A percentile compares a stretch with the other conserved stretches of the same genome.
phyloP scores from a whole-genome alignment of 2,888 invertebrate species.

The Scrobipalpa atriplicella region DNA sequence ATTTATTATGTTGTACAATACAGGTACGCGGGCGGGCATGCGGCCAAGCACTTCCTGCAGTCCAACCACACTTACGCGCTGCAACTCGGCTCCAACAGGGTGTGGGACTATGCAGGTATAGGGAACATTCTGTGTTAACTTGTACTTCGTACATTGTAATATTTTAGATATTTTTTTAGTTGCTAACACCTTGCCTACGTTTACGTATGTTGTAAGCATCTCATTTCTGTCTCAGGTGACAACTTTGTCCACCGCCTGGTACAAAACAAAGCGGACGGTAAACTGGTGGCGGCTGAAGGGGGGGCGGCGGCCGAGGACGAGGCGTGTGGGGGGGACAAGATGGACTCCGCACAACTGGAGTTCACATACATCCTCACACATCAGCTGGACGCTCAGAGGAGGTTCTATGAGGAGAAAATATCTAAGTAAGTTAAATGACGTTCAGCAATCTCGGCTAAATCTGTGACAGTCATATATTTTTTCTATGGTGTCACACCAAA shows the following conservation, averaged over 20 bases:
- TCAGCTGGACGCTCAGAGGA: slow-evolving; percentile 97
- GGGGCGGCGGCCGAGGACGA: slow-evolving; percentile 84
- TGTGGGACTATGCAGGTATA: slow-evolving; percentile 99
- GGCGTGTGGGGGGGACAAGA: slow-evolving; percentile 80
- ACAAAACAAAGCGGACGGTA: slow-evolving; percentile 98
- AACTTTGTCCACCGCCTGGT: slow-evolving; percentile 98
- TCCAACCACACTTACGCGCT: slow-evolving; percentile 99
- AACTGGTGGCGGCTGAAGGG: slow-evolving; percentile 92
- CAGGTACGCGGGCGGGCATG: slow-evolving; percentile 91
- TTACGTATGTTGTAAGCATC: not conserved
- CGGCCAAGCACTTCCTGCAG: slow-evolving; percentile 96
- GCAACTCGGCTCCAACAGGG: slow-evolving; percentile 97
- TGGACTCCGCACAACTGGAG: slow-evolving; percentile 96
- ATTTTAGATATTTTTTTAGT: too few relatives aligned
- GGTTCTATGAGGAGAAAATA: slow-evolving; percentile 92
- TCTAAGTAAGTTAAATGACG: too few relatives aligned
- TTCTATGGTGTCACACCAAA: too few relatives aligned
- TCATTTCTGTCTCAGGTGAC: slow-evolving; percentile 83
- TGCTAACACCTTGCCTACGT: too few relatives aligned
- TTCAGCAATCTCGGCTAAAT: too few relatives aligned
- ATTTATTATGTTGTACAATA: too few relatives aligned
- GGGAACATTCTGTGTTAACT: not conserved
- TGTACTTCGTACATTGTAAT: too few relatives aligned
- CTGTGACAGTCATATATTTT: too few relatives aligned
- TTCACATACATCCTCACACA: slow-evolving; percentile 97